Evolutionary conservation across 1,140 invertebrate genomes (phyloP).

Genomic region (Bombus picipes): DNA sequence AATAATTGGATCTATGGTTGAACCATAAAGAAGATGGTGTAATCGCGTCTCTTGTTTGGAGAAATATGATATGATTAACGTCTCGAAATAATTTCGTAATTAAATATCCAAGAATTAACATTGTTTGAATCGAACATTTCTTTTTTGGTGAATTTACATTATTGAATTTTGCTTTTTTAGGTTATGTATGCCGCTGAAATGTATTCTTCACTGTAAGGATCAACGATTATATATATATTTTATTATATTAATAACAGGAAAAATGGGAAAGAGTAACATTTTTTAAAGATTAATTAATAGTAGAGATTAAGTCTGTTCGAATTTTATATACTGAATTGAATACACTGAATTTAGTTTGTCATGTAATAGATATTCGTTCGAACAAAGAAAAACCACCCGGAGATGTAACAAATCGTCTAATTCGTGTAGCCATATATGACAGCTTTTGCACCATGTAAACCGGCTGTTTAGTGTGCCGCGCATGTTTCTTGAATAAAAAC

Average conservation of each 20-base stretch:
- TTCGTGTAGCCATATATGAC: slow-evolving; percentile 31
- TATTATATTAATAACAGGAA: not conserved
- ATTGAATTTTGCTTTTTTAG: not conserved
- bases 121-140: not conserved
- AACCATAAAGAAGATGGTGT: not conserved
- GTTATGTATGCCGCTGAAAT: too few species aligned
- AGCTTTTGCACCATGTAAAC: not conserved
- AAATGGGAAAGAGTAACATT: not conserved
- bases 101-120: not conserved
- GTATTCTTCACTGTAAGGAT: too few species aligned
- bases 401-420: slow-evolving; percentile 33
- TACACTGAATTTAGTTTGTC: too few species aligned
- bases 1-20: not conserved
- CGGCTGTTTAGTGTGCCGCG: slow-evolving; percentile 25
- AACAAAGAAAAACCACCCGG: slow-evolving; percentile 11
- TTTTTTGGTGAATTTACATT: not conserved
- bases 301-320: too few species aligned
- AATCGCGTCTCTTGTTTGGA: not conserved
- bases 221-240: too few species aligned
- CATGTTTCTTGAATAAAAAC: slow-evolving; percentile 18
- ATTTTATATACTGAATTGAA: too few species aligned
- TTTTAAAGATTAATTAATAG: not conserved
- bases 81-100: not conserved
- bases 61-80: not conserved
- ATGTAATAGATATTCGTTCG: not conserved